phyloP scores from a whole-genome alignment of 2,113 vertebrate species.

The Caranx melampygus region DNA sequence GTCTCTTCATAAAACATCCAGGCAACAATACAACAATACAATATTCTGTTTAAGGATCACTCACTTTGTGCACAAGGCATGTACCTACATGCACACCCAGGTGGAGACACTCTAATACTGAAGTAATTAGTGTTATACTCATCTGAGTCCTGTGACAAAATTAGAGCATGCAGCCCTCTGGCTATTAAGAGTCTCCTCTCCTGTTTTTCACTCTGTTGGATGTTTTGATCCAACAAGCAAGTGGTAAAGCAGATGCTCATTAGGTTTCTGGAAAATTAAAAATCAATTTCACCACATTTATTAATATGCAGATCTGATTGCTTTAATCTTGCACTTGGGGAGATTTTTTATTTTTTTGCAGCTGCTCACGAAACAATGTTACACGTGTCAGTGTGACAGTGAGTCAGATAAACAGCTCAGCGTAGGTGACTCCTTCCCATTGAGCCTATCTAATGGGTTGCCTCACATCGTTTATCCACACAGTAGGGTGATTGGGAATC shows the following conservation, averaged over 20 bases:
- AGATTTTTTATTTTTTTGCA: background rate
- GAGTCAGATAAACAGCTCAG: slow-evolving; percentile 14
- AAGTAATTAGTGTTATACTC: slow-evolving; percentile 33
- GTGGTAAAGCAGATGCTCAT: slow-evolving; percentile 44
- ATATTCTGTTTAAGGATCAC: background rate
- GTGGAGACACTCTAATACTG: slow-evolving; percentile 9
- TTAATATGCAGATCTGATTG: background rate
- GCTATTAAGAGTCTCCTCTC: slow-evolving; percentile 11
- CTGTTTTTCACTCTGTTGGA: slow-evolving; percentile 25
- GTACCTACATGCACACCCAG: slow-evolving; percentile 14
- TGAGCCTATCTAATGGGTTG: slow-evolving; percentile 34
- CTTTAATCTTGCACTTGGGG: slow-evolving; percentile 25
- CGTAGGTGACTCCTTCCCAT: slow-evolving; percentile 15
- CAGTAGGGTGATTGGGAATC: slow-evolving; percentile 56
- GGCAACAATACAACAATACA: background rate
- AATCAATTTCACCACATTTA: background rate
- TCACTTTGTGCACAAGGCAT: background rate
- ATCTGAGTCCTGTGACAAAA: slow-evolving; percentile 12
- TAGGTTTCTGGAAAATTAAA: slow-evolving; percentile 42
- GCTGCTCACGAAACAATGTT: background rate
- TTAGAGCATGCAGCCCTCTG: slow-evolving; percentile 6
- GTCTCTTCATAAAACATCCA: background rate
- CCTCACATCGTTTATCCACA: slow-evolving; percentile 44
- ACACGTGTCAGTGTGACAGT: background rate
- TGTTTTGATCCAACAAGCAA: slow-evolving; percentile 35